Evolutionary conservation across 2,113 vertebrate species (phyloP).

Genomic region (Morone chrysops): DNA sequence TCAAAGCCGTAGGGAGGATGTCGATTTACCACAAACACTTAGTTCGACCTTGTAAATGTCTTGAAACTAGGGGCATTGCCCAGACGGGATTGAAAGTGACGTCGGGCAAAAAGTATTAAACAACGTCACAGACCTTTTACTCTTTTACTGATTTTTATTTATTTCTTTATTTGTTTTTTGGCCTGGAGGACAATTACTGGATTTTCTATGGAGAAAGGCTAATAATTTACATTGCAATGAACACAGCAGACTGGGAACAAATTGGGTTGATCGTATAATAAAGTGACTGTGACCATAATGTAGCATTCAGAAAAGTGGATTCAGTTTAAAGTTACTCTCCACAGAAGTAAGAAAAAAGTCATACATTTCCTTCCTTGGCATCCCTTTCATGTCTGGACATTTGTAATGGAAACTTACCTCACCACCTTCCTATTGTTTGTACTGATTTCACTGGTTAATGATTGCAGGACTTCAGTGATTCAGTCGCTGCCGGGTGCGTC

Average conservation of each 20-base stretch:
- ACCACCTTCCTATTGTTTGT: conserved; percentile 20
- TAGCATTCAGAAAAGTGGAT: background rate
- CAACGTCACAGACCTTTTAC: background rate
- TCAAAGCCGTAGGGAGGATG: background rate
- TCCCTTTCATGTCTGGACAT: background rate
- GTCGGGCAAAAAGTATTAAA: background rate
- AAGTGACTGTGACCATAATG: too few species aligned
- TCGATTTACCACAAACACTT: background rate
- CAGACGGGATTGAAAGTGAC: background rate
- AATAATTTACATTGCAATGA: too few species aligned
- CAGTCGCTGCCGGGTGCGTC: conserved; percentile 29
- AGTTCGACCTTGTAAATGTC: background rate
- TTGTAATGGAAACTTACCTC: conserved; percentile 6
- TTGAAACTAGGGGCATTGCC: background rate
- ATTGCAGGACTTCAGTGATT: conserved; percentile 37
- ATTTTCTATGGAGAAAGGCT: too few species aligned
- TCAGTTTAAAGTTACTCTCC: background rate
- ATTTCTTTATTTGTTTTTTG: too few species aligned
- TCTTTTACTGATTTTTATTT: background rate
- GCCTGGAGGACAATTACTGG: too few species aligned
- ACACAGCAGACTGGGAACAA: too few species aligned
- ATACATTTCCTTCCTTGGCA: background rate
- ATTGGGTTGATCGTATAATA: too few species aligned
- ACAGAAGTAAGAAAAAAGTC: background rate
- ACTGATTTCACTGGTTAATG: conserved; percentile 50